Base-by-base conservation (phyloP, 2,797 vertebrate genomes). In the Xenopus petersii region DNA sequence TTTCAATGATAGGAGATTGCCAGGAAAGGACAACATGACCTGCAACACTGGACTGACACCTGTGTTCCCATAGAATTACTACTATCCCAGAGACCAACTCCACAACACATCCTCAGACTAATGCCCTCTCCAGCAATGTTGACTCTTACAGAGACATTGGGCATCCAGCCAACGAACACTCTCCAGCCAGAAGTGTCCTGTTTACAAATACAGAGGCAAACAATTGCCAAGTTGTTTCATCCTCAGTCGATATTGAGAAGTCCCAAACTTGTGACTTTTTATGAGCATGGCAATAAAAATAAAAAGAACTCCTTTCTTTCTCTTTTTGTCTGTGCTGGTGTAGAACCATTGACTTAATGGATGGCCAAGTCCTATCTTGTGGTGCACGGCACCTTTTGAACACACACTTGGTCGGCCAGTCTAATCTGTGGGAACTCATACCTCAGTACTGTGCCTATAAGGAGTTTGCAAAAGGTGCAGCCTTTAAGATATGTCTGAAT, bases 1-100 rank as follows among this genome's bases (percentile, higher is more conserved):
- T 0, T 99, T 96, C 94, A 99, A 96, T 26, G 94, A 98, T 89
- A 94, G 95, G 67, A 93, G 95, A 84, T 95, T 99, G 81, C 98
- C 97, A 0, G 97, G 95, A 88, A 98, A 98, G 92, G 97, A 98
- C 94, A 95, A 83, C 91, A 90, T 96, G 95, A 93, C 91, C 85
- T 96, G 95, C 91, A 95, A 89, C 93, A 93, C 95, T 26, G 94
- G 95, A 26, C 77, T 96, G 93, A 93, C 94, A 56, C 97, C 96
- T 0, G 95, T 92, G 64, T 93, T 92, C 33, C 97, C 96, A 70
- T 98, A 30, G 26, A 0, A 65, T 12, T 24, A 71, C 26, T 1
- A 42, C 8, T 42, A 15, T 55, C 67, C 54, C 33, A 61, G 75
- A 75, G 47, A 69, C 61, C 49, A 63, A 10, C 51, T 24, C 16